Evolutionary conservation across 2,113 vertebrate genomes (phyloP), one percentile per base, ranked within the genome.

Genomic region (Atrichornis clamosus): DNA sequence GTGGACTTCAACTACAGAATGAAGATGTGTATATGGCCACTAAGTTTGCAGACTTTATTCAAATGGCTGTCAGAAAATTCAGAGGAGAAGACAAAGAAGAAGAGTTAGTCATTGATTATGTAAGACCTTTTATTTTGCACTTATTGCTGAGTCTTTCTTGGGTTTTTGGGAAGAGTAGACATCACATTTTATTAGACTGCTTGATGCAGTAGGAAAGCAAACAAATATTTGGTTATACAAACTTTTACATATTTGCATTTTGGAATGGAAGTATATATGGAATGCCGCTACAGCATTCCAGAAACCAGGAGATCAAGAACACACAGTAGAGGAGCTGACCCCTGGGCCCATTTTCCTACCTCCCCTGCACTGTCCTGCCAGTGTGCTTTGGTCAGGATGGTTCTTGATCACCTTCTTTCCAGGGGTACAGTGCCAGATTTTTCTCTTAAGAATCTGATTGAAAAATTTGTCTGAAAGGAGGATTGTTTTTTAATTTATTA

Each of bases 11-110:
- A 21, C 94, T 99, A 30, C 98, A 98, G 94, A 98, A 97, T 63
- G 98, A 99, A 97, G 98, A 98, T 60, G 98, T 99, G 30, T 99
- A 99, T 42, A 98, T 99, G 98, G 98, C 98, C 84, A 98, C 98
- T 62, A 98, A 88, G 42, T 98, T 98, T 89, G 96, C 88, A 92
- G 98, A 98, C 62, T 98, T 99, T 62, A 96, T 98, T 90, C 98
- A 99, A 67, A 98, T 97, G 96, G 92, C 97, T 28, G 98, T 98
- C 91, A 97, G 97, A 84, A 98, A 97, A 92, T 90, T 98, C 74
- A 97, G 98, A 92, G 98, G 98, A 72, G 98, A 98, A 81, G 98
- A 97, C 41, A 81, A 95, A 56, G 97, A 98, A 62, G 97, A 92
- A 19, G 98, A 98, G 60, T 84, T 98, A 35, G 73, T 95, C 1